Evolutionary conservation across 2,888 invertebrate genomes (phyloP).

Genomic region (Globia sparganii): DNA sequence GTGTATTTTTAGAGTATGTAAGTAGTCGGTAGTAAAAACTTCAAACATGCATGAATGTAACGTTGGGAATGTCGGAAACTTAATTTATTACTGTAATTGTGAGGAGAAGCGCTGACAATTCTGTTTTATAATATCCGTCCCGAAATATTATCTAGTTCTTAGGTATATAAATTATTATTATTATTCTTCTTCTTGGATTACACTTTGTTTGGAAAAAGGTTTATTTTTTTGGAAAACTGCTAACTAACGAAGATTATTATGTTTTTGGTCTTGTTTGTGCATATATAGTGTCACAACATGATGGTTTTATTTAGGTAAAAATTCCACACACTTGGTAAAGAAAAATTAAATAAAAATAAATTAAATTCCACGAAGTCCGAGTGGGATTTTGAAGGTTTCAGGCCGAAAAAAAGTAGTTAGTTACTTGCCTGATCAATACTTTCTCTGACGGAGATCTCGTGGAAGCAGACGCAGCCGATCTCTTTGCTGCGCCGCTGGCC

Average conservation of each 20-base stretch:
- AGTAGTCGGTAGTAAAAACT: background rate
- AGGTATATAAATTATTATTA: too few species aligned
- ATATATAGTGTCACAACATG: background rate
- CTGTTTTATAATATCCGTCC: background rate
- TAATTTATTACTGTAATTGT: slow-evolving; percentile 6
- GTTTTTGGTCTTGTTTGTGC: background rate
- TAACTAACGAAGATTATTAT: background rate
- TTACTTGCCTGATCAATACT: slow-evolving; percentile 93
- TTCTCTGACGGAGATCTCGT: slow-evolving; percentile 96
- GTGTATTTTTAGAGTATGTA: background rate
- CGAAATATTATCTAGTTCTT: background rate
- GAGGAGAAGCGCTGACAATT: background rate
- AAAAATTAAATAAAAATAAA: too few species aligned
- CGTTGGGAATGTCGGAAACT: background rate
- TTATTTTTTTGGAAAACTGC: background rate
- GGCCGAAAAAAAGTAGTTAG: background rate
- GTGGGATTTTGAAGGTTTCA: background rate
- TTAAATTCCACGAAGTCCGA: too few species aligned
- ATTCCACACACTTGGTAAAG: too few species aligned
- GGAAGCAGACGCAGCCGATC: slow-evolving; percentile 95
- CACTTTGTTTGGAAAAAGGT: background rate
- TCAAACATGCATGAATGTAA: background rate
- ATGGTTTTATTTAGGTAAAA: background rate
- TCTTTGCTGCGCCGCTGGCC: slow-evolving; percentile 94
- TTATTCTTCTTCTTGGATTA: too few species aligned